Evolutionary conservation across 2,888 invertebrate species (phyloP).

Genomic region (Cactoblastis cactorum): DNA sequence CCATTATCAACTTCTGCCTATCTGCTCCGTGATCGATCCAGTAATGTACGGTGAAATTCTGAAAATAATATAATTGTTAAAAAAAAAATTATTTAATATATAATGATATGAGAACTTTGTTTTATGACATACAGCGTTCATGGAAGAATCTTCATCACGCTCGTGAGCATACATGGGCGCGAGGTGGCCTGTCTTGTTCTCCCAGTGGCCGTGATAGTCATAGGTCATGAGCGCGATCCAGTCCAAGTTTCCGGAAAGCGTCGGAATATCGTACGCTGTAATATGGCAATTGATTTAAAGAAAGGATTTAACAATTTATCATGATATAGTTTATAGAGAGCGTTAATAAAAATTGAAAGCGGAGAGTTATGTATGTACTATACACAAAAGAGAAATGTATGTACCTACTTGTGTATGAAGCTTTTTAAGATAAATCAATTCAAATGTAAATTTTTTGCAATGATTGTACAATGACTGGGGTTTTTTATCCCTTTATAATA

Average conservation of each 20-base stretch:
- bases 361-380: too few species aligned
- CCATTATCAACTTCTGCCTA: slow-evolving; percentile 88
- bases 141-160: slow-evolving; percentile 85
- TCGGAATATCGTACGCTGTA: slow-evolving; percentile 85
- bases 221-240: slow-evolving; percentile 96
- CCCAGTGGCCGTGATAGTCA: slow-evolving; percentile 95
- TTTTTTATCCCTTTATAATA: background rate
- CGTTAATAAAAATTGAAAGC: background rate
- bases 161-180: slow-evolving; percentile 91
- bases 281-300: slow-evolving; percentile 1
- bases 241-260: slow-evolving; percentile 87
- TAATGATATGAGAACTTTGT: too few species aligned
- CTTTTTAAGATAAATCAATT: too few species aligned
- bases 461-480: too few species aligned
- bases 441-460: too few species aligned
- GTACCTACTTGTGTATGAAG: too few species aligned
- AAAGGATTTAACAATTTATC: background rate
- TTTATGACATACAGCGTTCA: slow-evolving; percentile 80
- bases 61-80: too few species aligned
- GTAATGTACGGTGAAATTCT: slow-evolving; percentile 93
- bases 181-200: slow-evolving; percentile 93
- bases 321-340: background rate
- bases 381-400: too few species aligned
- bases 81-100: too few species aligned
- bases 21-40: slow-evolving; percentile 92